A percentile compares a stretch with the other conserved stretches of the same genome.
Evolutionary conservation across 2,113 vertebrate genomes (phyloP).

Genomic region (Clarias gariepinus): DNA sequence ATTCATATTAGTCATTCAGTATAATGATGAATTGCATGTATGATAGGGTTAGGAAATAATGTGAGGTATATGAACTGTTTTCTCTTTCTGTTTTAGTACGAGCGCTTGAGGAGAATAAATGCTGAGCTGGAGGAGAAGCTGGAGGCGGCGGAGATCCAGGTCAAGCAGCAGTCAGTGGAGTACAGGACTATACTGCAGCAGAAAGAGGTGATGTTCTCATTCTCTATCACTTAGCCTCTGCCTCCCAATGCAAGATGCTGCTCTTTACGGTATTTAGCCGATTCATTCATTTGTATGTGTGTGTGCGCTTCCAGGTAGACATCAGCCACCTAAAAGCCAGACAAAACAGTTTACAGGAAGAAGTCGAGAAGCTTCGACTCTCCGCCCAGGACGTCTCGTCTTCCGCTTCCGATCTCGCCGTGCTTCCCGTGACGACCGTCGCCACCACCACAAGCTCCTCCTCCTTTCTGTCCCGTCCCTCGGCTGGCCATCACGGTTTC

Average conservation of each 20-base stretch:
- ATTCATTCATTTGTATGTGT: not conserved
- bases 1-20: not conserved
- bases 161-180: constrained; percentile 85
- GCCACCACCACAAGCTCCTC: constrained; percentile 64
- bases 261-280: not conserved
- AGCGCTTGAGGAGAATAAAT: constrained; percentile 83
- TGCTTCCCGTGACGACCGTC: constrained; percentile 66
- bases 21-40: not conserved
- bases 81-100: constrained; percentile 75
- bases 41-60: not conserved
- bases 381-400: constrained; percentile 67
- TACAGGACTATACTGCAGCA: constrained; percentile 88
- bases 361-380: constrained; percentile 82
- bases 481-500: constrained; percentile 75
- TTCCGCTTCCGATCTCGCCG: constrained; percentile 57
- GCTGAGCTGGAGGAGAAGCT: constrained; percentile 91
- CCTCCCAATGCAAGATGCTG: too few relatives aligned
- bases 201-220: constrained; percentile 80
- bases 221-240: too few relatives aligned
- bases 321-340: constrained; percentile 93
- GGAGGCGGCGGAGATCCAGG: constrained; percentile 91
- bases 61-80: not conserved
- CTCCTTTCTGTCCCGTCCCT: constrained; percentile 65
- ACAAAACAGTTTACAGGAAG: constrained; percentile 87
- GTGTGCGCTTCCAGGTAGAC: constrained; percentile 79